A percentile compares a stretch with the other conserved stretches of the same genome.
Conservation (phyloP, 2,113 vertebrate species). For the Vidua chalybeata region DNA sequence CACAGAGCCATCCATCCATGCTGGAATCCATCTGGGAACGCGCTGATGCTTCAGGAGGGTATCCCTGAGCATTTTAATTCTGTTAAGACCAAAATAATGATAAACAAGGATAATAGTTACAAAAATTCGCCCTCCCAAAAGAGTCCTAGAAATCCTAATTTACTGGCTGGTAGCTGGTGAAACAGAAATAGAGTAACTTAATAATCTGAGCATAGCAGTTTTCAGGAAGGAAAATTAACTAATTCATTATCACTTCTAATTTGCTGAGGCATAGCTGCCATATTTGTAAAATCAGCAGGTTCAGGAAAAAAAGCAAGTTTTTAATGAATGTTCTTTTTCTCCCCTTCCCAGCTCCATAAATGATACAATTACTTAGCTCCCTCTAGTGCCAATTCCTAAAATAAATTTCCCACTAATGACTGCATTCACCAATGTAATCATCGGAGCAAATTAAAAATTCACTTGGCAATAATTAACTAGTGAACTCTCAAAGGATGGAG, state of each 20-base stretch:
- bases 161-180: conserved; percentile 73
- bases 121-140: conserved; percentile 70
- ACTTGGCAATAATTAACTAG: conserved; percentile 77
- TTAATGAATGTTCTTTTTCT: conserved; percentile 72
- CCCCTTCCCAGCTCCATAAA: conserved; percentile 60
- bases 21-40: conserved; percentile 35
- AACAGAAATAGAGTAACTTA: conserved; percentile 82
- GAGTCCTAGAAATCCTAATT: conserved; percentile 80
- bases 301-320: conserved; percentile 74
- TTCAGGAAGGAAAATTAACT: conserved; percentile 85
- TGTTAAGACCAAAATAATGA: conserved; percentile 71
- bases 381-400: conserved; percentile 87
- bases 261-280: conserved; percentile 85
- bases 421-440: conserved; percentile 66
- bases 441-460: conserved; percentile 79
- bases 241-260: conserved; percentile 87
- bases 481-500: conserved; percentile 63
- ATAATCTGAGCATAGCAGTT: conserved; percentile 83
- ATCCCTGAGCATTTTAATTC: conserved; percentile 65
- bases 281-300: conserved; percentile 88
- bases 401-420: conserved; percentile 71
- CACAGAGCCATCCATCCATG: conserved; percentile 10
- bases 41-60: conserved; percentile 3
- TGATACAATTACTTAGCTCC: conserved; percentile 91
- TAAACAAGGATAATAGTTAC: conserved; percentile 73